A percentile compares a stretch with the other conserved stretches of the same genome.
These are phyloP conservation scores for Neodiprion lecontei DNA, from an alignment of 1,140 invertebrate genomes.

Conservation along the genomic window DNA sequence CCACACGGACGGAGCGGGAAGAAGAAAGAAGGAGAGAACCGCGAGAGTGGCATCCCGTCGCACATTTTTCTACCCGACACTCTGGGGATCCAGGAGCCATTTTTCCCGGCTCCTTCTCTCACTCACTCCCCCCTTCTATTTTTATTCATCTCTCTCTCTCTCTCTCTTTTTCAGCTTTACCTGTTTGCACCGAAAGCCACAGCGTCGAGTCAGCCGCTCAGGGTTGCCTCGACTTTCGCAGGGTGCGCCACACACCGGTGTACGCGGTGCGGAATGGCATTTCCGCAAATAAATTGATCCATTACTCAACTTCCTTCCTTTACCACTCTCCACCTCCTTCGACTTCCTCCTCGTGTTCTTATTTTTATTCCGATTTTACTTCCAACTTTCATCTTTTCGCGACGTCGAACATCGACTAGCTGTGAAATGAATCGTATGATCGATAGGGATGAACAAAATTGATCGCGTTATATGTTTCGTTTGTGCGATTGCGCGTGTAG, in stretches of 20 bases:
- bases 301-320: slow-evolving; percentile 48
- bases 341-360: slow-evolving; percentile 10
- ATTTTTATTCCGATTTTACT: neutral
- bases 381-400: neutral
- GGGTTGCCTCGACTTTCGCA: neutral
- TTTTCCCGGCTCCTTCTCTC: slow-evolving; percentile 36
- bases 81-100: slow-evolving; percentile 48
- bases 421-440: too few relatives aligned
- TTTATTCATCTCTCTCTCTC: slow-evolving; percentile 1
- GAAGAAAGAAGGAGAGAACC: slow-evolving; percentile 16
- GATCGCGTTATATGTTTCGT: too few relatives aligned
- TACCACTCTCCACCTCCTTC: slow-evolving; percentile 9
- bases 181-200: neutral
- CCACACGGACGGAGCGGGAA: slow-evolving; percentile 21
- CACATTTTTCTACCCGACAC: slow-evolving; percentile 54
- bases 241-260: slow-evolving; percentile 18
- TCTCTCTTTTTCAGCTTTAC: slow-evolving; percentile 24
- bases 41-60: slow-evolving; percentile 37
- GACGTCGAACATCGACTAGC: too few relatives aligned
- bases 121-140: neutral
- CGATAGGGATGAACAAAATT: too few relatives aligned
- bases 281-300: slow-evolving; percentile 58
- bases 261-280: slow-evolving; percentile 34
- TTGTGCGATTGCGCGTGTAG: too few relatives aligned
- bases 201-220: neutral